phyloP scores from a whole-genome alignment of 2,888 invertebrate genomes.

The Platerodrilus igneus region DNA sequence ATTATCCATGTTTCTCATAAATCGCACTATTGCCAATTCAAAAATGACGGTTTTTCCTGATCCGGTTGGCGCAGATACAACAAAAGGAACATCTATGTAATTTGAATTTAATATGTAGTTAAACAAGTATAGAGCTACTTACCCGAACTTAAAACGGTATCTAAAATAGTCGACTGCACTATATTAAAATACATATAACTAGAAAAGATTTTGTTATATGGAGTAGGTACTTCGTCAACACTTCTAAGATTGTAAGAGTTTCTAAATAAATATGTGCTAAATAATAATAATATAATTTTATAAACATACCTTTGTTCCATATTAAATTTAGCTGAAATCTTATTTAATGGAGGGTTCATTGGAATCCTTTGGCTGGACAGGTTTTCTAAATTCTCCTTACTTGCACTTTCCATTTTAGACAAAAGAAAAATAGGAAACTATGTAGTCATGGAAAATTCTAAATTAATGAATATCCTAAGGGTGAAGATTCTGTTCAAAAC shows the following conservation, averaged over 20 bases:
- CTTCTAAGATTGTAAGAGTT: constrained; percentile 5
- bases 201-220: constrained; percentile 48
- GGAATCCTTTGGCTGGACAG: too few species aligned
- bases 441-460: too few species aligned
- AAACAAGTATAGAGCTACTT: constrained; percentile 20
- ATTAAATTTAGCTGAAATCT: too few species aligned
- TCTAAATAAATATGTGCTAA: too few species aligned
- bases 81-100: constrained; percentile 60
- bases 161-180: constrained; percentile 67
- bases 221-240: constrained; percentile 37
- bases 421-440: too few species aligned
- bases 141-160: constrained; percentile 64
- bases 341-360: too few species aligned
- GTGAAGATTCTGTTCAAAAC: too few species aligned
- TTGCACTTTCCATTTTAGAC: too few species aligned
- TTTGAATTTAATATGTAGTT: background rate
- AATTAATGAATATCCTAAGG: too few species aligned
- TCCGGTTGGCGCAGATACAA: constrained; percentile 76
- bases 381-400: too few species aligned
- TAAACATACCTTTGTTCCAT: too few species aligned
- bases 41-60: constrained; percentile 81
- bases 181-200: constrained; percentile 64
- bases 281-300: too few species aligned
- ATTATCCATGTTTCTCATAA: constrained; percentile 55
- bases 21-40: constrained; percentile 69